Evolutionary conservation across 2,113 vertebrate genomes (phyloP).

Genomic region (Scatophagus argus): DNA sequence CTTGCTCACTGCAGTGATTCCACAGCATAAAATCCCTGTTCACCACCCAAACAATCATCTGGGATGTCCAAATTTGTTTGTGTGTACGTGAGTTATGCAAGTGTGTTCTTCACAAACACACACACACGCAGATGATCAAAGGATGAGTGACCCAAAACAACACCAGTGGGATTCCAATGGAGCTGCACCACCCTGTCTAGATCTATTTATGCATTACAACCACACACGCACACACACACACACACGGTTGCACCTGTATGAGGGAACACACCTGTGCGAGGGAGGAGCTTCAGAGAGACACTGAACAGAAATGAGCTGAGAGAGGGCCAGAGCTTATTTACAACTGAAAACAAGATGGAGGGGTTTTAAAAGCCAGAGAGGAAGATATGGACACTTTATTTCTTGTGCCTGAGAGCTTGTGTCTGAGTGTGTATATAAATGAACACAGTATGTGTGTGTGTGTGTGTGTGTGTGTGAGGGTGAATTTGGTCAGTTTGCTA

Average conservation of each 20-base stretch:
- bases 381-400: not conserved
- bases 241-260: conserved; percentile 32
- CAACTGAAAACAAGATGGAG: conserved; percentile 10
- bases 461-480: conserved; percentile 1
- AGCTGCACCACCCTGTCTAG: not conserved
- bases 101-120: too few species aligned
- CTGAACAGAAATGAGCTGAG: not conserved
- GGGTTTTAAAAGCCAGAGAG: not conserved
- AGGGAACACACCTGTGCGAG: conserved; percentile 34
- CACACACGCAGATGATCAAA: not conserved
- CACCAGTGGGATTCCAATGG: not conserved
- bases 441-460: conserved; percentile 5
- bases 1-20: not conserved
- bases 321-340: not conserved
- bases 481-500: conserved; percentile 41
- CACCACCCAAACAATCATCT: conserved; percentile 36
- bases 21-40: conserved; percentile 16
- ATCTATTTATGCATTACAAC: not conserved
- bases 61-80: conserved; percentile 5
- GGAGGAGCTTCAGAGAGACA: conserved; percentile 37
- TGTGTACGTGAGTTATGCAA: too few species aligned
- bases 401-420: conserved; percentile 2
- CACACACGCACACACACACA: not conserved
- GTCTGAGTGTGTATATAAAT: not conserved
- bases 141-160: conserved; percentile 14